A percentile compares a stretch with the other conserved stretches of the same genome.
These are phyloP conservation scores for Spondyliosoma cantharus DNA, from an alignment of 2,797 vertebrate genomes.

Conservation along the genomic window DNA sequence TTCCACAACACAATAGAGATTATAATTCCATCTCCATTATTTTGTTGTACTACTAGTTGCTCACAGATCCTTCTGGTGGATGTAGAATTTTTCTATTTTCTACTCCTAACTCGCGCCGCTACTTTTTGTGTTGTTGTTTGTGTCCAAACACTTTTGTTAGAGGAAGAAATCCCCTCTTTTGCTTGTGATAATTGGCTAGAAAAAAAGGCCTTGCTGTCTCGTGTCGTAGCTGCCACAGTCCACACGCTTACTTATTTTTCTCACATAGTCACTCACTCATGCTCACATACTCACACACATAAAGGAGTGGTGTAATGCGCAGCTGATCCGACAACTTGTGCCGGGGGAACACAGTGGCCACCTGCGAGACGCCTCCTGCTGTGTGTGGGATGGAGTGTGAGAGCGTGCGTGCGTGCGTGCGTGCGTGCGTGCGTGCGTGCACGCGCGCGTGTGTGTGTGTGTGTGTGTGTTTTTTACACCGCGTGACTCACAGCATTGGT, in stretches of 20 bases:
- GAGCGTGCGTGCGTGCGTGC: slow-evolving; percentile 13
- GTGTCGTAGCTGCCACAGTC: background rate
- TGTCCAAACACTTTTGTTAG: background rate
- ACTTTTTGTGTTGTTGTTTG: background rate
- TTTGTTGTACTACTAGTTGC: too few species aligned
- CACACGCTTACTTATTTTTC: background rate
- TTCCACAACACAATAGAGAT: too few species aligned
- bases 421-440: too few species aligned
- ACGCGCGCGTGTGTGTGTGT: slow-evolving; percentile 25
- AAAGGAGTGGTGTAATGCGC: slow-evolving; percentile 54
- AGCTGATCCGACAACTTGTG: slow-evolving; percentile 58
- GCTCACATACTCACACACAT: slow-evolving; percentile 6
- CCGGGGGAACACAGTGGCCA: slow-evolving; percentile 55
- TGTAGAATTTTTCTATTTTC: too few species aligned
- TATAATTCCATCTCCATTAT: too few species aligned
- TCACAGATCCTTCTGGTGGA: too few species aligned
- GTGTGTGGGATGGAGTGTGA: slow-evolving; percentile 46
- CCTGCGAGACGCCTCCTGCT: slow-evolving; percentile 66
- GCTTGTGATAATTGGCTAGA: background rate
- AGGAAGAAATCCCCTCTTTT: background rate
- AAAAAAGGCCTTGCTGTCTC: too few species aligned
- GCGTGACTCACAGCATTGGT: slow-evolving; percentile 70
- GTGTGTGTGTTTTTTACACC: slow-evolving; percentile 14
- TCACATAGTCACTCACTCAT: slow-evolving; percentile 4
- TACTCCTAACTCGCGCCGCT: too few species aligned